A percentile compares a stretch with the other conserved stretches of the same genome.
These are phyloP conservation scores for Diaphora mendica DNA, from an alignment of 2,888 invertebrate genomes.

Conservation along the genomic window DNA sequence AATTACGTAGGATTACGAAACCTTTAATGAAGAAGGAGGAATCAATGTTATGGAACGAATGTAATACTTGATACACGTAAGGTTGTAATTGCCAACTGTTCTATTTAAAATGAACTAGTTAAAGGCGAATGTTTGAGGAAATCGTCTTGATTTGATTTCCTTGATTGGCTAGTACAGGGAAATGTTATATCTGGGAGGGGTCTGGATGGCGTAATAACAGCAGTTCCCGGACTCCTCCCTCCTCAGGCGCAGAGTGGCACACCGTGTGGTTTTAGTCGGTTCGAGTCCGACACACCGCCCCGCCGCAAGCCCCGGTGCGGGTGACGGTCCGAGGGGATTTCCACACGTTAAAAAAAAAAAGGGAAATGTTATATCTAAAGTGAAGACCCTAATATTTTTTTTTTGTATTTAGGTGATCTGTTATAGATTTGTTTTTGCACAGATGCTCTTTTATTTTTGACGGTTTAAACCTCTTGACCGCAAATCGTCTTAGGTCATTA, in stretches of 20 bases:
- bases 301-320: no score
- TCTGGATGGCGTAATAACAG: no score
- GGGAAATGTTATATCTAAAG: constrained; percentile 12
- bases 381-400: not conserved
- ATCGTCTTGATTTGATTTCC: constrained; percentile 44
- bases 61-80: constrained; percentile 74
- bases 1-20: constrained; percentile 56
- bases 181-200: constrained; percentile 5
- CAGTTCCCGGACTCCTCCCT: no score
- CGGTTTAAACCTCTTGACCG: not conserved
- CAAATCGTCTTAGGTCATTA: not conserved
- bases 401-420: not conserved
- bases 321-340: no score
- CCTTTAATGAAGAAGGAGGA: constrained; percentile 59
- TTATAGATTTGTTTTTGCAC: not conserved
- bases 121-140: constrained; percentile 44
- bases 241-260: no score
- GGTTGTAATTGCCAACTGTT: constrained; percentile 54
- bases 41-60: constrained; percentile 80
- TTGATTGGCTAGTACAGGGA: constrained; percentile 28
- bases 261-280: no score
- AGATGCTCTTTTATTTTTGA: not conserved
- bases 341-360: no score
- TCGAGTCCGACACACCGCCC: no score
- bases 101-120: constrained; percentile 51